phyloP scores from a whole-genome alignment of 2,888 invertebrate genomes.

The Andrena haemorrhoa region DNA sequence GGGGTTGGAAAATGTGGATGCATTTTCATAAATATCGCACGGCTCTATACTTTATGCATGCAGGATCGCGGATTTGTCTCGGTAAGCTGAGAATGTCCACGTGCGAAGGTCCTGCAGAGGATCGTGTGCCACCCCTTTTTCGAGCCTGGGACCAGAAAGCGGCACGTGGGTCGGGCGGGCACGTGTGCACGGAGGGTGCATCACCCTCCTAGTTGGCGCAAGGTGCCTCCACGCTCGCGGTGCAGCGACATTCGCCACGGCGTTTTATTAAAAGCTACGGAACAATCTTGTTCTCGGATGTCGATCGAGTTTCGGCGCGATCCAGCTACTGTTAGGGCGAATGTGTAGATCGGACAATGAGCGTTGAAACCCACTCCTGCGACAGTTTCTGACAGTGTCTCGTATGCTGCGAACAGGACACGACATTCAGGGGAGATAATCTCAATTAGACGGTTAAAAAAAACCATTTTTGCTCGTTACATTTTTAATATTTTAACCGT shows the following conservation, averaged over 20 bases:
- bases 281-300: slow-evolving; percentile 47
- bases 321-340: too few relatives aligned
- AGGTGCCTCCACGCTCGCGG: slow-evolving; percentile 76
- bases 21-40: slow-evolving; percentile 84
- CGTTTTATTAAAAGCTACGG: slow-evolving; percentile 65
- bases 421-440: too few relatives aligned
- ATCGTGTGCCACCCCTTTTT: slow-evolving; percentile 66
- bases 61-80: slow-evolving; percentile 84
- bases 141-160: slow-evolving; percentile 73
- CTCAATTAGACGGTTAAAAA: too few relatives aligned
- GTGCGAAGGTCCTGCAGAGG: slow-evolving; percentile 75
- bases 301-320: slow-evolving; percentile 47
- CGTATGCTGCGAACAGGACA: too few relatives aligned
- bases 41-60: slow-evolving; percentile 84
- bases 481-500: too few relatives aligned
- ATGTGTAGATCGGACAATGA: not conserved
- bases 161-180: slow-evolving; percentile 76
- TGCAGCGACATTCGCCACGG: slow-evolving; percentile 68
- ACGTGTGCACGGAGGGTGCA: slow-evolving; percentile 76
- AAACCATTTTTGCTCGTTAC: too few relatives aligned
- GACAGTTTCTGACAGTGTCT: too few relatives aligned
- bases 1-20: slow-evolving; percentile 76
- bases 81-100: slow-evolving; percentile 85
- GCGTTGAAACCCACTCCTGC: too few relatives aligned
- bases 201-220: slow-evolving; percentile 73